phyloP scores from a whole-genome alignment of 2,113 vertebrate genomes.

The Acrocephalus kingi region DNA sequence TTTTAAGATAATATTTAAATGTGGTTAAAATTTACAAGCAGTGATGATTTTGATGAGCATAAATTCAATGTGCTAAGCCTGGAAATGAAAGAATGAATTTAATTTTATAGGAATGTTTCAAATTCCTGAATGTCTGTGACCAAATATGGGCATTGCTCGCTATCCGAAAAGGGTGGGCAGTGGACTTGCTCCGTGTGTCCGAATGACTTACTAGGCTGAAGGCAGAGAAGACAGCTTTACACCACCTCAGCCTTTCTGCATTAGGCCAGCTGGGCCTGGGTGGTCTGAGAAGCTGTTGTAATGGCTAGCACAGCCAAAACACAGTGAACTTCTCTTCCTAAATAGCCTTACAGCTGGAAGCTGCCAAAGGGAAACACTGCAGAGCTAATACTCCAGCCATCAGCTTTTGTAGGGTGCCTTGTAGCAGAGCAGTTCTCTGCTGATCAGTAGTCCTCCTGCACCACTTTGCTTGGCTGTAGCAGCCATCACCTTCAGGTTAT shows the following conservation, averaged over 20 bases:
- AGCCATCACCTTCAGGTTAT: background rate
- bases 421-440: background rate
- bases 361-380: background rate
- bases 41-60: background rate
- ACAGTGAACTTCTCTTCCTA: background rate
- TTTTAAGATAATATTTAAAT: background rate
- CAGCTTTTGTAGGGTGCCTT: background rate
- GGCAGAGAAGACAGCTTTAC: background rate
- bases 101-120: constrained; percentile 20
- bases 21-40: background rate
- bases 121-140: constrained; percentile 24
- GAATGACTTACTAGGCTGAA: background rate
- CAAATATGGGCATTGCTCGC: background rate
- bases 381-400: background rate
- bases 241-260: background rate
- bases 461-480: background rate
- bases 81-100: constrained; percentile 17
- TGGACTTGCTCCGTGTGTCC: background rate
- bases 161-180: background rate
- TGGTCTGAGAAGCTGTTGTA: constrained; percentile 41
- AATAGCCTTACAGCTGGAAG: background rate
- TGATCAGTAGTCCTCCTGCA: background rate
- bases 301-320: constrained; percentile 28
- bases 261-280: constrained; percentile 23
- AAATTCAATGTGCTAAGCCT: background rate